phyloP scores from a whole-genome alignment of 2,888 invertebrate species.

The Trissolcus brochymenae region DNA sequence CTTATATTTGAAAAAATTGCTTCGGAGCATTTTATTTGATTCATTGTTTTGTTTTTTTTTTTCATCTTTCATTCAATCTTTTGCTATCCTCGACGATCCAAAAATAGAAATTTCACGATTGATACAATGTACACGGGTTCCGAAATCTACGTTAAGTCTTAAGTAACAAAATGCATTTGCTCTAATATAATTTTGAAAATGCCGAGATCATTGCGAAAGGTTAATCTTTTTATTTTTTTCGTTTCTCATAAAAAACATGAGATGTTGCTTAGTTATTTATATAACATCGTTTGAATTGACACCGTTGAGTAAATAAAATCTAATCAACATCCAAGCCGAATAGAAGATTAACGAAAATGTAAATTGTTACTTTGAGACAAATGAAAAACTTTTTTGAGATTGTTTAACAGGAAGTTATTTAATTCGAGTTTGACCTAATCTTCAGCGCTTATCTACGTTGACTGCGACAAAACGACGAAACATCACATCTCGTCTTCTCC shows the following conservation, averaged over 20 bases:
- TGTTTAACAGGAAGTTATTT: background rate
- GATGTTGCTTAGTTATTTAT: background rate
- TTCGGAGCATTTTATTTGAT: slow-evolving; percentile 49
- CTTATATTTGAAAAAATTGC: slow-evolving; percentile 43
- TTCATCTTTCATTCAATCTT: slow-evolving; percentile 45
- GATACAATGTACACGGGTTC: slow-evolving; percentile 66
- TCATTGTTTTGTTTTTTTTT: slow-evolving; percentile 59
- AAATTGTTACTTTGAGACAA: slow-evolving; percentile 3
- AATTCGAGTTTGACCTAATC: slow-evolving; percentile 51
- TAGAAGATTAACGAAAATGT: no score
- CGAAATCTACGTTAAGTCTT: slow-evolving; percentile 27
- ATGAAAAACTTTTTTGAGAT: slow-evolving; percentile 8
- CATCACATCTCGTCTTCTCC: slow-evolving; percentile 63
- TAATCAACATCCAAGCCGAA: no score
- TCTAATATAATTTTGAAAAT: slow-evolving; percentile 23
- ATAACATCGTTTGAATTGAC: no score
- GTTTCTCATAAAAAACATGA: no score
- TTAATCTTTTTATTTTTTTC: background rate
- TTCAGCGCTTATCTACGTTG: slow-evolving; percentile 58
- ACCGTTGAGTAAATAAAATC: no score
- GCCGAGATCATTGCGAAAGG: slow-evolving; percentile 45
- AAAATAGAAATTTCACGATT: slow-evolving; percentile 71
- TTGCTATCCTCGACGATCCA: slow-evolving; percentile 64
- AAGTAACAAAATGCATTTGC: slow-evolving; percentile 15
- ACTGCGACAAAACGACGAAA: slow-evolving; percentile 61